A percentile compares a stretch with the other conserved stretches of the same genome.
phyloP scores from a whole-genome alignment of 2,888 invertebrate species.

The Latrodectus elegans region DNA sequence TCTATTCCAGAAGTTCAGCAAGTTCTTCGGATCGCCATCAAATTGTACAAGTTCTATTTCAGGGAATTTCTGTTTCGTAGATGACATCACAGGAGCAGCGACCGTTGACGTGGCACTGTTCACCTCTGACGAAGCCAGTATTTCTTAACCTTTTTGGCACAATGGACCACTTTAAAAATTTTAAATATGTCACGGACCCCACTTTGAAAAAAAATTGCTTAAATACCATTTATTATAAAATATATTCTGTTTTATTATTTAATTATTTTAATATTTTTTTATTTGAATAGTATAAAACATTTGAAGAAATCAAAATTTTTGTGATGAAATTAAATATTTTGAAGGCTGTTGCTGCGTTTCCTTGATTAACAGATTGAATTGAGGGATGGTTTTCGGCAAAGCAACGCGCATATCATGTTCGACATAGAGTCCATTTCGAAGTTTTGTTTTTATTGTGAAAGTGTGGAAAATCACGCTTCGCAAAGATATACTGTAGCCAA shows the following conservation, averaged over 20 bases:
- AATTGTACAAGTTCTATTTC: no score
- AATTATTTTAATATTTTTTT: no score
- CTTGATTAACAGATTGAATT: background rate
- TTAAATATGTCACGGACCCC: slow-evolving; percentile 58
- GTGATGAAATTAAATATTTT: background rate
- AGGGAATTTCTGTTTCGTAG: no score
- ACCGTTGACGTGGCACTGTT: no score
- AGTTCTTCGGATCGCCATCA: no score
- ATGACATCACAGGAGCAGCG: no score
- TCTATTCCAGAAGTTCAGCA: no score
- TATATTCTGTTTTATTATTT: no score
- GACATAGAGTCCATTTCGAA: background rate
- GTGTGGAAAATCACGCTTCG: background rate
- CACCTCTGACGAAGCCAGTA: no score
- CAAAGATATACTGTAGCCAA: background rate
- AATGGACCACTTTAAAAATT: slow-evolving; percentile 56
- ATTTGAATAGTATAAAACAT: no score
- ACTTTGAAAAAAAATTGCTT: slow-evolving; percentile 38
- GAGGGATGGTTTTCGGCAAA: background rate
- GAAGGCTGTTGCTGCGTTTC: background rate
- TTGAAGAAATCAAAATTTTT: background rate
- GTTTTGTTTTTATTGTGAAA: background rate
- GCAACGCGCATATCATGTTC: no score
- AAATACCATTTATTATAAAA: no score
- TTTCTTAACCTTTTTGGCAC: slow-evolving; percentile 54